phyloP scores from a whole-genome alignment of 1,140 invertebrate genomes.

The Pantala flavescens region DNA sequence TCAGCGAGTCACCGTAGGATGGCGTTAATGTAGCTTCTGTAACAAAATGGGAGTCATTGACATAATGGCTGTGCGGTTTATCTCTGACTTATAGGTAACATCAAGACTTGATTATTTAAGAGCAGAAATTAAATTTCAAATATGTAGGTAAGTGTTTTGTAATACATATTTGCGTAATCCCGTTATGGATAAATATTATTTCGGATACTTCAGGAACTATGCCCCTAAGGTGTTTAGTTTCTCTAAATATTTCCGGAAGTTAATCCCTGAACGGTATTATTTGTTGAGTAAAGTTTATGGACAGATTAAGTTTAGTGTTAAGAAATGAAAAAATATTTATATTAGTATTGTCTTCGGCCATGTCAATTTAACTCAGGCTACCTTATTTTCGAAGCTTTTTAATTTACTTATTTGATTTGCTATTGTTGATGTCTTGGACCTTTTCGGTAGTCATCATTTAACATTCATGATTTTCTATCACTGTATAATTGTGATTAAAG shows the following conservation, averaged over 20 bases:
- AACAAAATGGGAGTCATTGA: constrained; percentile 24
- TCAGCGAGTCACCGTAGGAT: constrained; percentile 15
- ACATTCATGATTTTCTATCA: too few relatives aligned
- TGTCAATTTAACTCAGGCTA: too few relatives aligned
- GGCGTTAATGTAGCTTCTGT: constrained; percentile 17
- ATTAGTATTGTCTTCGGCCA: too few relatives aligned
- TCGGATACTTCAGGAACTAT: not conserved
- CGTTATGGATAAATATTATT: not conserved
- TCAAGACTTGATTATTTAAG: constrained; percentile 1
- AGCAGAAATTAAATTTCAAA: constrained; percentile 1
- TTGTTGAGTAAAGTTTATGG: not conserved
- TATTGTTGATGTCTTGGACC: not conserved
- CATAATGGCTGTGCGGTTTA: constrained; percentile 23
- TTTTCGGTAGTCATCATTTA: not conserved
- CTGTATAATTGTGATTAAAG: too few relatives aligned
- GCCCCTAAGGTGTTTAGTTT: not conserved
- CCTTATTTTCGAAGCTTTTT: too few relatives aligned
- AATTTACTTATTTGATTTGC: not conserved
- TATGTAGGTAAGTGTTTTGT: not conserved
- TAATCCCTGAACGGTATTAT: not conserved
- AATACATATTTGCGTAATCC: too few relatives aligned
- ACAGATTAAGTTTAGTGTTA: too few relatives aligned
- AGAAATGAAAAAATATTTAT: too few relatives aligned
- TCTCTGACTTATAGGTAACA: constrained; percentile 17
- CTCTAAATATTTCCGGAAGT: not conserved